These are phyloP conservation scores for Heterodera schachtii DNA, from an alignment of 1,140 invertebrate genomes.

Conservation along the genomic window DNA sequence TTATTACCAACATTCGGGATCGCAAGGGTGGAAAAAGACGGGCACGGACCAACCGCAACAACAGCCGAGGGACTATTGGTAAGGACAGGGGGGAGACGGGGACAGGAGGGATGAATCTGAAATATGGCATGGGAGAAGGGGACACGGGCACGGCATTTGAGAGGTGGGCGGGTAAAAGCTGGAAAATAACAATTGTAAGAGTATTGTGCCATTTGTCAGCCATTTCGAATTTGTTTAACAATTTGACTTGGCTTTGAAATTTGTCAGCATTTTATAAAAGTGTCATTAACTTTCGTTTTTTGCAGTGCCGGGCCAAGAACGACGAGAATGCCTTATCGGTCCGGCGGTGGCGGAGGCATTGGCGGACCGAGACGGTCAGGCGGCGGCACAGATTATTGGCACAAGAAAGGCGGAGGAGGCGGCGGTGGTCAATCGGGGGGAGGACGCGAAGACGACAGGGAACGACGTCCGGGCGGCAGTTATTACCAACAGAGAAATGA, in stretches of 20 bases:
- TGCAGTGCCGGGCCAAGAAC: conserved; percentile 6
- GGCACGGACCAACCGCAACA: background rate
- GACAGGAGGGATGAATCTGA: too few species aligned
- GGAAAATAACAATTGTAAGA: too few species aligned
- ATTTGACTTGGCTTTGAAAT: too few species aligned
- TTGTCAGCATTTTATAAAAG: too few species aligned
- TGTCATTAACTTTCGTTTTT: background rate
- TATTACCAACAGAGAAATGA: conserved; percentile 33
- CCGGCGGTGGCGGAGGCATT: conserved; percentile 1
- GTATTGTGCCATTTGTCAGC: too few species aligned
- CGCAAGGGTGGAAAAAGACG: conserved; percentile 41
- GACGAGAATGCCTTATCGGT: conserved; percentile 7
- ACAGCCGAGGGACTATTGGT: background rate
- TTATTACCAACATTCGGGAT: conserved; percentile 58
- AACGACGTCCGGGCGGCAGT: conserved; percentile 21
- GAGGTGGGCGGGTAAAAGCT: too few species aligned
- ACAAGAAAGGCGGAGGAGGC: conserved; percentile 24
- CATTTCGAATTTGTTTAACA: too few species aligned
- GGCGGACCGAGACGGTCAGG: background rate
- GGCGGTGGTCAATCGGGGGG: conserved; percentile 13
- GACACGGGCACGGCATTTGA: background rate
- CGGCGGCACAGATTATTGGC: conserved; percentile 31
- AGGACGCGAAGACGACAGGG: conserved; percentile 20
- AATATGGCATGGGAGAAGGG: background rate
- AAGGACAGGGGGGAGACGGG: too few species aligned